Conservation (phyloP, 1,140 invertebrate genomes). For the Limonius californicus region DNA sequence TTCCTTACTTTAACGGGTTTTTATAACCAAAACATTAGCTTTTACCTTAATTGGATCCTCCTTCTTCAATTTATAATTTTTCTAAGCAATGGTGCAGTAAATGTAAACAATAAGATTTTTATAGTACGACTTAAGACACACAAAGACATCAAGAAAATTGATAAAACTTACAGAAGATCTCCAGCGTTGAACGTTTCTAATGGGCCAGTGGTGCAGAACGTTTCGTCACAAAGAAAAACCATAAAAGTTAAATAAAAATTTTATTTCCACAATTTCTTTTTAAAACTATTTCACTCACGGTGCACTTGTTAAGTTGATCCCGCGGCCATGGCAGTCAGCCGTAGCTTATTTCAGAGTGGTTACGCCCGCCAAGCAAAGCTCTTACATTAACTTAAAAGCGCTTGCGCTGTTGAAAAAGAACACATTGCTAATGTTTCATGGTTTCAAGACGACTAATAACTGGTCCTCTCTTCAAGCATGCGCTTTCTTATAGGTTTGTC, state of each 20-base stretch:
- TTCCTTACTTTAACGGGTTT: no score
- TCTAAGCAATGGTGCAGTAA: no score
- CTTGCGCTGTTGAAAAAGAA: conserved; percentile 33
- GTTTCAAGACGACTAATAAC: conserved; percentile 18
- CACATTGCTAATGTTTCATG: conserved; percentile 18
- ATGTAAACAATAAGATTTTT: no score
- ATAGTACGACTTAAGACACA: no score
- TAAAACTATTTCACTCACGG: conserved; percentile 33
- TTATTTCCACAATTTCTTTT: conserved; percentile 33
- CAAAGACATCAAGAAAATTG: no score
- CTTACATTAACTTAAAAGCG: conserved; percentile 37
- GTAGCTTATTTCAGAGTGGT: conserved; percentile 38
- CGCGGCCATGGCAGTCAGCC: conserved; percentile 34
- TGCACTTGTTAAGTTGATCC: conserved; percentile 32
- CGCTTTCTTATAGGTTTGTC: conserved; percentile 24
- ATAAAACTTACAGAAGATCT: no score
- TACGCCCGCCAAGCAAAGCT: conserved; percentile 40
- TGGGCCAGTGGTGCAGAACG: neutral
- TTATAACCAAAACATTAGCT: no score
- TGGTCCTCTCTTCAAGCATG: conserved; percentile 28
- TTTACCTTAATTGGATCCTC: no score
- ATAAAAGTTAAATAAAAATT: conserved; percentile 29
- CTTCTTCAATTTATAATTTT: no score
- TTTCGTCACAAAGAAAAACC: conserved; percentile 12
- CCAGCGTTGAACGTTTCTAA: neutral